Conservation (phyloP, 2,888 invertebrate species). For the Ligdia adustata region DNA sequence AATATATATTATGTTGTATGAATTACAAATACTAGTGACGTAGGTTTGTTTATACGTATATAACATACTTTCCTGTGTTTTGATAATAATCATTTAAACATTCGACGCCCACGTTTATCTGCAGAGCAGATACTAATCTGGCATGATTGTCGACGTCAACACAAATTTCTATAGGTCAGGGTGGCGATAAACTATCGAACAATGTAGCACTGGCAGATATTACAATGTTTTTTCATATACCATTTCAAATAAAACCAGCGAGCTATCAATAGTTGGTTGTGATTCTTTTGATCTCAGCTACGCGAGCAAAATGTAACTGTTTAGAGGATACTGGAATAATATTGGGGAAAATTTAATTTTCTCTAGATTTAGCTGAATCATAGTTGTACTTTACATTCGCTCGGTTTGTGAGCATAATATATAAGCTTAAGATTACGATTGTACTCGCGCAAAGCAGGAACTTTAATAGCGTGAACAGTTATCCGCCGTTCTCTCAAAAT, state of each 20-base stretch:
- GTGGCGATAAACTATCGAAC: slow-evolving; percentile 55
- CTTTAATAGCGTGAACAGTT: no score
- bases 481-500: background rate
- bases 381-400: no score
- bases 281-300: no score
- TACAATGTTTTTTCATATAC: slow-evolving; percentile 9
- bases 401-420: no score
- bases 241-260: background rate
- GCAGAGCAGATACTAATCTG: slow-evolving; percentile 42
- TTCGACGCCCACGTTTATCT: slow-evolving; percentile 46
- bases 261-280: background rate
- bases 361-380: no score
- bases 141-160: slow-evolving; percentile 51
- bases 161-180: slow-evolving; percentile 64
- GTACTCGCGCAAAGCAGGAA: no score
- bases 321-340: no score
- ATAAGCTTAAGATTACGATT: no score
- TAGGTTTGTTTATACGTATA: slow-evolving; percentile 5
- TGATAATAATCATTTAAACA: slow-evolving; percentile 47
- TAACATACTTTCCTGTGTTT: slow-evolving; percentile 43
- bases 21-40: slow-evolving; percentile 46
- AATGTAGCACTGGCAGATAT: slow-evolving; percentile 7
- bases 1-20: slow-evolving; percentile 43
- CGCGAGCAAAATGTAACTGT: no score
- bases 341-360: no score